These are phyloP conservation scores for Drusus annulatus DNA, from an alignment of 1,140 invertebrate species.

Conservation along the genomic window DNA sequence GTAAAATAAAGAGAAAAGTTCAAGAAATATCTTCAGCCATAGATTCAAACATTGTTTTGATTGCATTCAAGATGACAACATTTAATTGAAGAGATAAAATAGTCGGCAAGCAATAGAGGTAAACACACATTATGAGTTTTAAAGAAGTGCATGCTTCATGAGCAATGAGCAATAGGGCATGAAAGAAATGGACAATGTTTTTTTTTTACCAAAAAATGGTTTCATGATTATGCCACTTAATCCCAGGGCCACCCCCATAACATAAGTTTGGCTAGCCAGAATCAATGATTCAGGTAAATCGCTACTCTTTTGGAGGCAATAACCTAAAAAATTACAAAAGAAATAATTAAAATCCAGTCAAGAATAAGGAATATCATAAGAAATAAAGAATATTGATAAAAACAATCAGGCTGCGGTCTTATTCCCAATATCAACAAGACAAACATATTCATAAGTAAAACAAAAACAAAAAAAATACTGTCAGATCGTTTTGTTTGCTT, in stretches of 20 bases:
- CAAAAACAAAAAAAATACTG: too few species aligned
- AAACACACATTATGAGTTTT: slow-evolving; percentile 3
- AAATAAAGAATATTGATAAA: not conserved
- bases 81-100: slow-evolving; percentile 26
- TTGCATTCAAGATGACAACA: slow-evolving; percentile 19
- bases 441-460: too few species aligned
- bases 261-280: slow-evolving; percentile 74
- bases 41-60: slow-evolving; percentile 10
- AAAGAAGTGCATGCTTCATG: slow-evolving; percentile 35
- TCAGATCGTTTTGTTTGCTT: too few species aligned
- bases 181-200: slow-evolving; percentile 22
- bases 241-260: slow-evolving; percentile 78
- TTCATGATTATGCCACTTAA: slow-evolving; percentile 79
- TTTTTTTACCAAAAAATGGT: slow-evolving; percentile 74
- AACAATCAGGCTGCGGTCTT: not conserved
- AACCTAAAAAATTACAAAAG: slow-evolving; percentile 45
- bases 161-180: slow-evolving; percentile 15
- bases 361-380: slow-evolving; percentile 1
- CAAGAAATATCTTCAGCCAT: not conserved
- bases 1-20: too few species aligned
- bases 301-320: slow-evolving; percentile 64
- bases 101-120: slow-evolving; percentile 14
- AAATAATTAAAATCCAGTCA: slow-evolving; percentile 28
- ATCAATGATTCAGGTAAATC: slow-evolving; percentile 74
- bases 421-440: not conserved